Conservation (phyloP, 2,888 invertebrate species). For the Zele albiditarsus region DNA sequence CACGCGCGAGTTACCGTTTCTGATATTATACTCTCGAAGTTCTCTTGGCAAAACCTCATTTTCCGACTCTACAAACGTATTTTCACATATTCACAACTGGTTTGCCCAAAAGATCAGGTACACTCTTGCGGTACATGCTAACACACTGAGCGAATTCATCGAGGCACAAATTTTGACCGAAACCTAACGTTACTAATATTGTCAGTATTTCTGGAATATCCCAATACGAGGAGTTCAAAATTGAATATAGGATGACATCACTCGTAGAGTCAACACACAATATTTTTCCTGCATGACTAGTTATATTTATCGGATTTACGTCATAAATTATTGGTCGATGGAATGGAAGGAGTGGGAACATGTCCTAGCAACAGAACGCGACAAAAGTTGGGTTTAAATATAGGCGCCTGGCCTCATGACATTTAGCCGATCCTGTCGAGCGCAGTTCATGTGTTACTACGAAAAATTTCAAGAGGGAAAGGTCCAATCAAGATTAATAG, state of each 20-base stretch:
- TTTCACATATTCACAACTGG: slow-evolving; percentile 1
- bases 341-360: background rate
- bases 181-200: background rate
- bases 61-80: background rate
- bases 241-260: background rate
- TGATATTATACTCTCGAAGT: slow-evolving; percentile 18
- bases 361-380: slow-evolving; percentile 28
- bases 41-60: background rate
- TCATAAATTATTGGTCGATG: slow-evolving; percentile 45
- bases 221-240: background rate
- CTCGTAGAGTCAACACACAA: background rate
- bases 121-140: background rate
- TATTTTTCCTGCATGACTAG: slow-evolving; percentile 26
- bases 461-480: slow-evolving; percentile 6
- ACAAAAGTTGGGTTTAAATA: slow-evolving; percentile 53
- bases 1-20: slow-evolving; percentile 35
- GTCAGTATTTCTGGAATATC: background rate
- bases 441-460: slow-evolving; percentile 42
- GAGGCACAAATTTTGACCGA: background rate
- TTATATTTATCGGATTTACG: slow-evolving; percentile 31
- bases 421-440: slow-evolving; percentile 64
- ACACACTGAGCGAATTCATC: no score
- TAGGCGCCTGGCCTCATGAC: slow-evolving; percentile 69
- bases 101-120: background rate
- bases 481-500: background rate